These are phyloP conservation scores for Sula dactylatra DNA, from an alignment of 2,113 vertebrate genomes.

Conservation along the genomic window DNA sequence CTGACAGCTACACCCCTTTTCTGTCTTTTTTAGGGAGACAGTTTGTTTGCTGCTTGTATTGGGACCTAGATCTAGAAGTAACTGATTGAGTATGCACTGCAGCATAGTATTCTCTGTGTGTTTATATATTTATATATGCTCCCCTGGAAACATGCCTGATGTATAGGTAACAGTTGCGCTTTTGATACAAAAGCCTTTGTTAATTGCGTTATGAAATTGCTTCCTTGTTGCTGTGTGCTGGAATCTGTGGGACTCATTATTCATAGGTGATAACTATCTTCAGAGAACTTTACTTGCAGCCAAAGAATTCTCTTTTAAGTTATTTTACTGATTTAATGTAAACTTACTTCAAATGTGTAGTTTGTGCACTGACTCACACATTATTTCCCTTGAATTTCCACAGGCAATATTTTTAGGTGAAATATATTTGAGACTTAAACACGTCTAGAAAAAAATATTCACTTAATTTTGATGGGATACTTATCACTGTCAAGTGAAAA, in stretches of 20 bases:
- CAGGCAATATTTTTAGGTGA: slow-evolving; percentile 11
- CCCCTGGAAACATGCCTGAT: background rate
- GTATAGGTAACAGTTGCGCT: slow-evolving; percentile 11
- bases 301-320: slow-evolving; percentile 62
- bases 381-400: slow-evolving; percentile 30
- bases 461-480: background rate
- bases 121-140: background rate
- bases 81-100: background rate
- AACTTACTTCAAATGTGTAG: background rate
- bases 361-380: slow-evolving; percentile 5
- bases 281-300: slow-evolving; percentile 45
- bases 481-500: background rate
- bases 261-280: slow-evolving; percentile 40
- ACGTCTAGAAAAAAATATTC: background rate
- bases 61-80: background rate
- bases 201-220: slow-evolving; percentile 57
- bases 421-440: background rate
- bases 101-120: background rate
- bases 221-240: slow-evolving; percentile 44
- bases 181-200: slow-evolving; percentile 58
- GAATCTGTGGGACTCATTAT: slow-evolving; percentile 48
- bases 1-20: background rate
- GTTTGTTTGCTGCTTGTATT: background rate
- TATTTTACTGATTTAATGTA: slow-evolving; percentile 59
- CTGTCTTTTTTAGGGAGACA: background rate